phyloP scores from a whole-genome alignment of 1,140 invertebrate species.

The Dysdera silvatica region DNA sequence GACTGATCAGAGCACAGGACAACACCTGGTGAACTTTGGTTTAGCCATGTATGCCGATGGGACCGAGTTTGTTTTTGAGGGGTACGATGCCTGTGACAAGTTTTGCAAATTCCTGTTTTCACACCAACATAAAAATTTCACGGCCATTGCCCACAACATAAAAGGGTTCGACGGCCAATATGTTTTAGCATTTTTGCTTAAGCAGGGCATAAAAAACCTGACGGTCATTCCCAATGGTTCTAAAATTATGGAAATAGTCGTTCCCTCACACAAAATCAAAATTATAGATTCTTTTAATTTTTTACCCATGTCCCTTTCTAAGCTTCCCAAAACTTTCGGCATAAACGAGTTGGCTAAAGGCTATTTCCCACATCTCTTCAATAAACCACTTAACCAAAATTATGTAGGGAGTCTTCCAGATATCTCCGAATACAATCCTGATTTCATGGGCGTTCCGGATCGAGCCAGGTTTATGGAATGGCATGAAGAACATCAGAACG shows the following conservation, averaged over 20 bases:
- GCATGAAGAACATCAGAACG: not conserved
- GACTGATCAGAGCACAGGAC: not conserved
- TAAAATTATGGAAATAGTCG: not conserved
- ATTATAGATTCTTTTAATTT: constrained; percentile 21
- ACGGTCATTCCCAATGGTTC: not conserved
- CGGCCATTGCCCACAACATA: constrained; percentile 15
- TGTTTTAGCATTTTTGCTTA: not conserved
- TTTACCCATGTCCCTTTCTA: constrained; percentile 9
- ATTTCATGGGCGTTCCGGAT: not conserved
- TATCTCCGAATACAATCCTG: not conserved
- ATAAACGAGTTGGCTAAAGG: constrained; percentile 24
- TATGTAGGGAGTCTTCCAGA: not conserved
- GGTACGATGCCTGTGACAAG: not conserved
- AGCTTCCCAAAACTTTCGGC: constrained; percentile 20
- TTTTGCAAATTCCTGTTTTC: constrained; percentile 8
- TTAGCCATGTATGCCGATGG: not conserved
- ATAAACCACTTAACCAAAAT: constrained; percentile 9
- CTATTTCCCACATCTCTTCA: constrained; percentile 30
- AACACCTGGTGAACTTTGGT: constrained; percentile 5
- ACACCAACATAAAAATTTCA: not conserved
- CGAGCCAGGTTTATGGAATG: not conserved
- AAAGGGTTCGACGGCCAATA: constrained; percentile 22
- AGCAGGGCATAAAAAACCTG: not conserved
- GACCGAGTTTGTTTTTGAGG: not conserved
- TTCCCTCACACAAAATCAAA: not conserved